Evolutionary conservation across 2,113 vertebrate species (phyloP), one percentile per base, ranked within the genome.

Genomic region (Ceyx cyanopectus): DNA sequence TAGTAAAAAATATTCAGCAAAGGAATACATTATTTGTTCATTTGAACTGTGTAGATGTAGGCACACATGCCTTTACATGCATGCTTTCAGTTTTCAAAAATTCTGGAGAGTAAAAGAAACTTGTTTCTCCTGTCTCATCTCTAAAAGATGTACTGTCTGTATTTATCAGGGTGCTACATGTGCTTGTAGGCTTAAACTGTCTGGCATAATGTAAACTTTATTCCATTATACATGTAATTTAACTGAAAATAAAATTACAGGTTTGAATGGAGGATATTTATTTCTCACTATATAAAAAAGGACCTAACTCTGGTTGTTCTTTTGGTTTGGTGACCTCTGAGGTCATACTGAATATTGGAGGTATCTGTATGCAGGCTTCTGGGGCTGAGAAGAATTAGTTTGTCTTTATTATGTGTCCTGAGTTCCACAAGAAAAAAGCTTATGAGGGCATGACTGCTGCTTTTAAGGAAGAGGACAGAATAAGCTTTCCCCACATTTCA

Each of bases 121-220:
- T 0, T 16, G 3, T 51, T 88, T 51, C 14, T 15, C 17, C 10
- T 0, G 1, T 32, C 22, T 22, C 14, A 12, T 19, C 43, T 45
- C 34, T 20, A 27, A 70, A 83, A 37, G 32, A 6, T 37, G 60
- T 76, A 4, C 37, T 46, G 9, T 19, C 24, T 4, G 0, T 30
- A 2, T 70, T 78, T 48, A 34, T 70, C 6, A 13, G 60, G 21
- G 15, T 2, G 4, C 12, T 43, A 3, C 0, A 0, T 24, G 3
- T 70, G 18, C 53, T 56, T 48, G 9, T 43, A 60, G 40, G n/a
- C 10, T 81, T 34, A 74, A 16, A 41, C 14, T 51, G 14, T n/a
- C n/a, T 62, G 54, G 11, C 0, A 0, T 45, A 32, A 34, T 19
- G 26, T 30, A 19, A 67, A 27, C 22, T 43, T 79, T 73, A 7